phyloP scores from a whole-genome alignment of 2,888 invertebrate genomes.

The Neoscelio sp. region DNA sequence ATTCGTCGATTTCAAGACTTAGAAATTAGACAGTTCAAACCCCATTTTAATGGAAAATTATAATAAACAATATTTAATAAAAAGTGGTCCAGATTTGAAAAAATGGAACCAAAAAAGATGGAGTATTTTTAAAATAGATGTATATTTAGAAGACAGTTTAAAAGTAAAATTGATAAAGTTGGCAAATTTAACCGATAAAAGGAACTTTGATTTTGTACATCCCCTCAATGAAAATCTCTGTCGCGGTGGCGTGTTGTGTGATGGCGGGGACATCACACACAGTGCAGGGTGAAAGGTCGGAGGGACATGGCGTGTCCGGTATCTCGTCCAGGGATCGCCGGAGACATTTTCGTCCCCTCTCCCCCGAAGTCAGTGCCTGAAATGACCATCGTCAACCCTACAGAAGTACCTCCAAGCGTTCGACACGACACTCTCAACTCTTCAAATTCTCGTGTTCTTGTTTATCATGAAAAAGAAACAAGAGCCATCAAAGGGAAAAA shows the following conservation, averaged over 20 bases:
- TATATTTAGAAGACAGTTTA: neutral
- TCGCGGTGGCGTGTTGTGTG: conserved; percentile 49
- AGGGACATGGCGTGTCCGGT: conserved; percentile 81
- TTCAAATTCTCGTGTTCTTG: conserved; percentile 48
- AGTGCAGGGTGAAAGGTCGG: conserved; percentile 50
- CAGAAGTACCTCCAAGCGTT: conserved; percentile 56
- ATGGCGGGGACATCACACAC: conserved; percentile 54
- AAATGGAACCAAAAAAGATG: no score
- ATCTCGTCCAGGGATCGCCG: conserved; percentile 81
- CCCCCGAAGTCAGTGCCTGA: conserved; percentile 77
- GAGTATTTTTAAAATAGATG: no score
- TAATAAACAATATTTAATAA: no score
- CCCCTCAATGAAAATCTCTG: conserved; percentile 36
- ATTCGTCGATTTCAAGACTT: no score
- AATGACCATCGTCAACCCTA: conserved; percentile 80
- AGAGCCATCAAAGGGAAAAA: conserved; percentile 19
- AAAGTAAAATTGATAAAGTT: conserved; percentile 16
- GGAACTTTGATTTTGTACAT: conserved; percentile 39
- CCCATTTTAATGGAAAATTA: no score
- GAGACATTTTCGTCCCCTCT: conserved; percentile 82
- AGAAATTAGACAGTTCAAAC: no score
- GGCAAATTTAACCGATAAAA: conserved; percentile 32
- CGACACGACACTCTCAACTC: conserved; percentile 50
- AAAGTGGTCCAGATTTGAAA: no score
- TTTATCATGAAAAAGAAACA: conserved; percentile 45